phyloP scores from a whole-genome alignment of 2,888 invertebrate species.

The Shargacucullia verbasci region DNA sequence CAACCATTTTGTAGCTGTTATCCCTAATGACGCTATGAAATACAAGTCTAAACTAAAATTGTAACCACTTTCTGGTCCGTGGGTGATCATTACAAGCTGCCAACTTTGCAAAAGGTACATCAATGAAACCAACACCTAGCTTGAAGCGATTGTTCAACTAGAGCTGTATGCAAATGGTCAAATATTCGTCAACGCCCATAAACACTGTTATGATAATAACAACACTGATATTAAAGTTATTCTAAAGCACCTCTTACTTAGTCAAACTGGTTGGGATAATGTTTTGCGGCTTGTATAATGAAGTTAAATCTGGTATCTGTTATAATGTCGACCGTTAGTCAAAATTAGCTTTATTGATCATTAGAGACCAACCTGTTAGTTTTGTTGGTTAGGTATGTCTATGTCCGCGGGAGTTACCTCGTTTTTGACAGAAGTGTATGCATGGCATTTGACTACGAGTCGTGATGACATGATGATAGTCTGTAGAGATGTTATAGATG shows the following conservation, averaged over 20 bases:
- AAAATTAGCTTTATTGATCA: neutral
- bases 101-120: conserved; percentile 29
- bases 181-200: conserved; percentile 62
- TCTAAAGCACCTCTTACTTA: conserved; percentile 40
- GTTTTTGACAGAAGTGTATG: neutral
- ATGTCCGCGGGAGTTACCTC: no score
- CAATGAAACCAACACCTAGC: conserved; percentile 29
- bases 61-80: conserved; percentile 1
- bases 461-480: no score
- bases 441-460: no score
- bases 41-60: conserved; percentile 19
- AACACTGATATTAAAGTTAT: conserved; percentile 40
- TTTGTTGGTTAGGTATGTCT: no score
- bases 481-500: no score
- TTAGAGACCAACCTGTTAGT: neutral
- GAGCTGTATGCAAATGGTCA: conserved; percentile 58
- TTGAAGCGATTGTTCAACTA: conserved; percentile 61
- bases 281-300: conserved; percentile 18
- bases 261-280: conserved; percentile 41
- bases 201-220: conserved; percentile 49
- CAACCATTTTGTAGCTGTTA: conserved; percentile 25
- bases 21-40: conserved; percentile 26
- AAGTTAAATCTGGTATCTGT: conserved; percentile 13
- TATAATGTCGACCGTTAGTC: conserved; percentile 1
- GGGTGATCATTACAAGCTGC: conserved; percentile 23